Conservation (phyloP, 2,888 invertebrate genomes). For the Drosophila neonasuta region DNA sequence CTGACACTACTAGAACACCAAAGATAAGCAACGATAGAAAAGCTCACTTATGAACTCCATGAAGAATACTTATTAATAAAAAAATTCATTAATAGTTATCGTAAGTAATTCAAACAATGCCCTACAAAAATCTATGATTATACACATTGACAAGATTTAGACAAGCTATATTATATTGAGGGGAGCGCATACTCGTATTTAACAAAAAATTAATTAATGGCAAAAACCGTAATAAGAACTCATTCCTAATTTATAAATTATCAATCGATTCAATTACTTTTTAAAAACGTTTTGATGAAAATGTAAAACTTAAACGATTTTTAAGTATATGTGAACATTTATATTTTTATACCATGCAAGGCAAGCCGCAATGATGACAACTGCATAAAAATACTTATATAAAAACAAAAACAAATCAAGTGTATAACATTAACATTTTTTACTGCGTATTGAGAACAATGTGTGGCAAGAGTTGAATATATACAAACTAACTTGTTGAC, state of each 20-base stretch:
- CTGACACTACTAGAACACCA: conserved; percentile 54
- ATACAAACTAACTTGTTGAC: conserved; percentile 44
- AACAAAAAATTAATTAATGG: conserved; percentile 27
- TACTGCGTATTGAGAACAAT: conserved; percentile 54
- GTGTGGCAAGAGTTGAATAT: conserved; percentile 52
- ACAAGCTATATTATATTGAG: conserved; percentile 14
- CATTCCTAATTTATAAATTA: conserved; percentile 51
- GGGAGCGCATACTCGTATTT: conserved; percentile 23
- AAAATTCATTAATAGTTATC: conserved; percentile 31
- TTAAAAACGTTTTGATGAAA: conserved; percentile 44
- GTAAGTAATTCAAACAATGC: conserved; percentile 49
- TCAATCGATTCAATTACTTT: conserved; percentile 56
- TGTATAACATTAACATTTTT: conserved; percentile 60
- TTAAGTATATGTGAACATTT: conserved; percentile 73
- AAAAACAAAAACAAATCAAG: conserved; percentile 41
- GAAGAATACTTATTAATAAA: conserved; percentile 25
- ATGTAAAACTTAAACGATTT: conserved; percentile 62
- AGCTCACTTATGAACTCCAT: conserved; percentile 58
- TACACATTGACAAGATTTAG: conserved; percentile 6
- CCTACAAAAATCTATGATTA: conserved; percentile 29
- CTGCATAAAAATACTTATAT: conserved; percentile 46
- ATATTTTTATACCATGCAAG: conserved; percentile 76
- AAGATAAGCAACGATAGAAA: conserved; percentile 60
- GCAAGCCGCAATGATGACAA: conserved; percentile 57
- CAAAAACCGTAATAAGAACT: conserved; percentile 29